A percentile compares a stretch with the other conserved stretches of the same genome.
phyloP scores from a whole-genome alignment of 2,888 invertebrate species.

The Blastobasis lacticolella region DNA sequence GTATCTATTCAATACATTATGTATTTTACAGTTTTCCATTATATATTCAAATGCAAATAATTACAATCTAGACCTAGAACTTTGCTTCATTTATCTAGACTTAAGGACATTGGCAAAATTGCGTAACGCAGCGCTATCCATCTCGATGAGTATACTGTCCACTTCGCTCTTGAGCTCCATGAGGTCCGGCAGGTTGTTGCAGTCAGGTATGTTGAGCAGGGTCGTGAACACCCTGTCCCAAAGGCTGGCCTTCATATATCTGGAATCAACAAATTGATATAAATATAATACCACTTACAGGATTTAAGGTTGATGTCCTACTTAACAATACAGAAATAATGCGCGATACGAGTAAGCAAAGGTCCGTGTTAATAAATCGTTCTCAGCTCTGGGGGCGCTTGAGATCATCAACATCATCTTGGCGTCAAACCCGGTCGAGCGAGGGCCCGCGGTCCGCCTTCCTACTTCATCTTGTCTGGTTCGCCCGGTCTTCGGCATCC shows the following conservation, averaged over 20 bases:
- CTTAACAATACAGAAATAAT: too few species aligned
- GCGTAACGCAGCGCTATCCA: slow-evolving; percentile 51
- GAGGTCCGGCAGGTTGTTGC: slow-evolving; percentile 83
- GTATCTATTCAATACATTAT: slow-evolving; percentile 44
- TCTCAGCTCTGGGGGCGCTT: too few species aligned
- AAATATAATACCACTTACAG: too few species aligned
- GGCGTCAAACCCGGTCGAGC: too few species aligned
- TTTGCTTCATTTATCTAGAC: slow-evolving; percentile 52
- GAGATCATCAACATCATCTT: too few species aligned
- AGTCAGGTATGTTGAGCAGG: slow-evolving; percentile 87
- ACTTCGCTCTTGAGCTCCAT: slow-evolving; percentile 68
- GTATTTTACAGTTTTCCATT: slow-evolving; percentile 57
- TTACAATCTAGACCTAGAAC: slow-evolving; percentile 41
- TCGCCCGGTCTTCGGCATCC: too few species aligned
- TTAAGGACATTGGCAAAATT: slow-evolving; percentile 71
- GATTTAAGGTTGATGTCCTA: too few species aligned
- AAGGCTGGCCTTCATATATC: slow-evolving; percentile 80
- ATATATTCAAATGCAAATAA: slow-evolving; percentile 67
- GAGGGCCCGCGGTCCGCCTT: too few species aligned
- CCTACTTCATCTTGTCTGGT: too few species aligned
- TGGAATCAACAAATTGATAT: slow-evolving; percentile 32
- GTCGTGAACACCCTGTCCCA: slow-evolving; percentile 89
- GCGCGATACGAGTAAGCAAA: too few species aligned
- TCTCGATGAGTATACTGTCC: slow-evolving; percentile 50
- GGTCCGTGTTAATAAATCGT: too few species aligned